Evolutionary conservation across 2,888 invertebrate species (phyloP), one percentile per base, ranked within the genome.

Genomic region (Lepidocyrtinus sp.): DNA sequence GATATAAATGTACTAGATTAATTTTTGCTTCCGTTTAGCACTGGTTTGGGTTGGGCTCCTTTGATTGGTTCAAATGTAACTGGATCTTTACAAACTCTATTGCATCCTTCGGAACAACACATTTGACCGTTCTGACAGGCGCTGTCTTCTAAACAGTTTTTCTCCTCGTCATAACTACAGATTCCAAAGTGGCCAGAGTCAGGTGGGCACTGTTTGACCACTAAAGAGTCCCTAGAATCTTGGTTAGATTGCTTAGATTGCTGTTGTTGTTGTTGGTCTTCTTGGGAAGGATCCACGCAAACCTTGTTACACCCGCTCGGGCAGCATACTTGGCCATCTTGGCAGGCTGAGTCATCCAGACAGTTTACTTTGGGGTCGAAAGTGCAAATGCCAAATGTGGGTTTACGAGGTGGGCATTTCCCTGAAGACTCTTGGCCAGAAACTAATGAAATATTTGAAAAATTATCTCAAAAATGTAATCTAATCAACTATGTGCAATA

Each of bases 81-180:
- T 1, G 81, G 81, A 1, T 71, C 75, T 68, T 81, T 75, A 45
- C 81, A 81, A 24, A 75, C 62, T 62, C 67, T 71, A 27, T 75
- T 75, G 24, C 81, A 81, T 26, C 81, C 81, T 1, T 81, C 81
- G 0, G 61, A 26, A 25, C 81, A 81, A 45, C 81, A 81, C 50
- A 75, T 19, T 21, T 81, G 45, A 36, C 67, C 81, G 15, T 61
- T 67, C 50, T 62, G 27, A 36, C 81, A 81, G 5, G 67, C 50
- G 9, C 50, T 24, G 36, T 75, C 67, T 19, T 24, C 26, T 7
- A 55, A 22, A 62, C 81, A 81, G 24, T 75, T 75, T 22, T 50
- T 45, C 12, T 45, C 68, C 19, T 70, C 59, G 68, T 81, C 72
- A 21, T 46, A 75, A 0, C n/a, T 19, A 45, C 81, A 81, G 24